phyloP scores from a whole-genome alignment of 1,140 invertebrate genomes.

The Propsilocerus akamusi region DNA sequence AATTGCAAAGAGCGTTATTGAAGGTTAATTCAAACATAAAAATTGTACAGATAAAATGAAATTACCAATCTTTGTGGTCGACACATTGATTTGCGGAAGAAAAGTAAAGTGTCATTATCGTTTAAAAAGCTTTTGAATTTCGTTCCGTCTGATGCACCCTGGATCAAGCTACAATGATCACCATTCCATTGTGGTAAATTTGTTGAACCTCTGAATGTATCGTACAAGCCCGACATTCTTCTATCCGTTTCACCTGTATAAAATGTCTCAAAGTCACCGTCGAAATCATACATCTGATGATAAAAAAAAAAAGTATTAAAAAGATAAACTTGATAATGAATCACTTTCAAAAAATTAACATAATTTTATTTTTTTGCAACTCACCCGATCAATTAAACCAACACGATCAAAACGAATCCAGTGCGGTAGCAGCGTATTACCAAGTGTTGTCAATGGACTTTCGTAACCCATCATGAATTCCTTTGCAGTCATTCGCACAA shows the following conservation, averaged over 20 bases:
- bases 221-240: constrained; percentile 43
- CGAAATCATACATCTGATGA: constrained; percentile 69
- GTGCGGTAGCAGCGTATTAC: constrained; percentile 51
- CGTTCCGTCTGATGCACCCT: constrained; percentile 64
- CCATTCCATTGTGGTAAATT: constrained; percentile 58
- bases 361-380: constrained; percentile 11
- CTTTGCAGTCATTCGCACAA: constrained; percentile 54
- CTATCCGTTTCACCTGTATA: constrained; percentile 51
- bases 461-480: constrained; percentile 74
- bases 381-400: constrained; percentile 63
- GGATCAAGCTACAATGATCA: constrained; percentile 52
- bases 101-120: constrained; percentile 44
- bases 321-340: neutral
- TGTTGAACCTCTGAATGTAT: constrained; percentile 50
- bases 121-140: constrained; percentile 55
- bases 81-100: constrained; percentile 70
- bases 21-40: no score
- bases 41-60: no score
- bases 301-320: neutral
- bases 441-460: constrained; percentile 49
- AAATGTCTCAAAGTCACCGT: constrained; percentile 57
- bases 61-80: constrained; percentile 50
- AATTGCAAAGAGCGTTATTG: neutral
- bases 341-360: neutral
- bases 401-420: constrained; percentile 71